Percentiles rank a stretch among this genome's conserved stretches.
Conservation (phyloP, 2,797 vertebrate genomes). For the Sebastes paucispinis region DNA sequence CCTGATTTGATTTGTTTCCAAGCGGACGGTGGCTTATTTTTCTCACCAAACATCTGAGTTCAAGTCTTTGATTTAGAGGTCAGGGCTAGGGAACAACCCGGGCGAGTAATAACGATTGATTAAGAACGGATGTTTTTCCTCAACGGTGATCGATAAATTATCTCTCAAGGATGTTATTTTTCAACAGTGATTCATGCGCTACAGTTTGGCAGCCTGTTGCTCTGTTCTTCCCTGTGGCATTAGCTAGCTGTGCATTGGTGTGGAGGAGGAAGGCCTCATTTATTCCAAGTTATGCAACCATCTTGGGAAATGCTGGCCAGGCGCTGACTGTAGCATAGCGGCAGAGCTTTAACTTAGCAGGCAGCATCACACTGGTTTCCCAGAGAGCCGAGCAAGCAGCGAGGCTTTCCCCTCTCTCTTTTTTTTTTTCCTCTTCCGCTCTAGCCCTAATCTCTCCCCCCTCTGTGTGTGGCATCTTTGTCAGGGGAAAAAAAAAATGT, state of each 20-base stretch:
- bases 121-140: conserved; percentile 26
- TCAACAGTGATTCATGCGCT: conserved; percentile 42
- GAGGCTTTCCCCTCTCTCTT: conserved; percentile 53
- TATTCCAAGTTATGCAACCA: conserved; percentile 82
- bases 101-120: conserved; percentile 9
- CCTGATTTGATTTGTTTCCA: not conserved
- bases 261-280: conserved; percentile 80
- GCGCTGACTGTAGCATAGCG: conserved; percentile 59
- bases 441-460: conserved; percentile 26
- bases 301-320: conserved; percentile 75
- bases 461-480: conserved; percentile 47
- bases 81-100: not conserved
- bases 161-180: conserved; percentile 29
- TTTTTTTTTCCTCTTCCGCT: not conserved
- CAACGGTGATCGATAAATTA: conserved; percentile 17
- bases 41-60: not conserved
- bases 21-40: not conserved
- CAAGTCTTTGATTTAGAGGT: not conserved
- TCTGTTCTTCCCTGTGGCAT: conserved; percentile 56
- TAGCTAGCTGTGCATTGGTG: conserved; percentile 60
- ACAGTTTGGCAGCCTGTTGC: conserved; percentile 74
- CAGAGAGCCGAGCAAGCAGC: conserved; percentile 43
- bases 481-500: conserved; percentile 5
- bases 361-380: conserved; percentile 54
- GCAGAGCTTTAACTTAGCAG: conserved; percentile 55